Percentiles rank a stretch among this genome's conserved stretches.
Conservation (phyloP, 2,888 invertebrate genomes). For the Trichacis sp. region DNA sequence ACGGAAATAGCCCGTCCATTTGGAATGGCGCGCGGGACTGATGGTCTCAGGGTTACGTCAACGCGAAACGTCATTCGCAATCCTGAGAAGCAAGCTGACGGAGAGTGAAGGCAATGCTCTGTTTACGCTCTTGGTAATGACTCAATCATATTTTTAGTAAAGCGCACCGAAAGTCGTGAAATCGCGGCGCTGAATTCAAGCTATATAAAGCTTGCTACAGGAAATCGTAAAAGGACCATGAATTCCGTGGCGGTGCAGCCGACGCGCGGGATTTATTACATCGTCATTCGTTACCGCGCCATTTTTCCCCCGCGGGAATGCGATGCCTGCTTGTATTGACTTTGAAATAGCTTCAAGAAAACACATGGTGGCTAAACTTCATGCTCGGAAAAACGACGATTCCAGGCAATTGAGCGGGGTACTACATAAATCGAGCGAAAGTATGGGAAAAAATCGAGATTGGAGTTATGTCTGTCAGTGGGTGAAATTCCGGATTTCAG, state of each 20-base stretch:
- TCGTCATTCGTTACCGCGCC: neutral
- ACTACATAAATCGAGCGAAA: no score
- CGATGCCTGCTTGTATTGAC: neutral
- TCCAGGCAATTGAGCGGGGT: neutral
- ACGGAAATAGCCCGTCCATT: no score
- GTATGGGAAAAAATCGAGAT: no score
- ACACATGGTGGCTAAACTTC: neutral
- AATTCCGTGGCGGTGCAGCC: neutral
- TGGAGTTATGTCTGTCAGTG: no score
- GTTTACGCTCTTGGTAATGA: constrained; percentile 11
- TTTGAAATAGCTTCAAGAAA: neutral
- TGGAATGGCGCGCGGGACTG: neutral
- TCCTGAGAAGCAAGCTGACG: constrained; percentile 27
- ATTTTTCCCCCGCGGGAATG: neutral
- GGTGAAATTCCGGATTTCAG: no score
- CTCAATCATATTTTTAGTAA: constrained; percentile 15
- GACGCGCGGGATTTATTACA: neutral
- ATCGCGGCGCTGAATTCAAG: neutral
- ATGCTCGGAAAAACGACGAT: neutral
- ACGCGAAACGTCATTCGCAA: constrained; percentile 3
- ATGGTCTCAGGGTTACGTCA: no score
- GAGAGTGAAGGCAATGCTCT: constrained; percentile 6
- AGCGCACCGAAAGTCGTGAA: constrained; percentile 4
- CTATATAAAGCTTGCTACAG: neutral
- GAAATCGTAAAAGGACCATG: constrained; percentile 7